Percentiles rank a stretch among this genome's conserved stretches.
Evolutionary conservation across 2,797 vertebrate species (phyloP).

Genomic region (Phaenicophaeus curvirostris): DNA sequence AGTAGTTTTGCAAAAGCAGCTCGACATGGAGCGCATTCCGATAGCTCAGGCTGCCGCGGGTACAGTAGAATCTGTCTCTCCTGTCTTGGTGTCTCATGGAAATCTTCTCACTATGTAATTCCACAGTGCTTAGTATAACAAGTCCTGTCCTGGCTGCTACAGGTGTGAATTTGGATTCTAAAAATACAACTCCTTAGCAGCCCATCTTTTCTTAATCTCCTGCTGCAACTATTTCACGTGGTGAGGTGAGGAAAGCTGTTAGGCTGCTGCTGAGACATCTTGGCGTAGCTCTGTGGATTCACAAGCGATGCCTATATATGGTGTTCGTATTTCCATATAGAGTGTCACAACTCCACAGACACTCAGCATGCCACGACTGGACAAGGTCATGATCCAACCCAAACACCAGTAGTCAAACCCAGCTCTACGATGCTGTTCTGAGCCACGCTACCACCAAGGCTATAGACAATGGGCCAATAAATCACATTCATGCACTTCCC

Average conservation of each 20-base stretch:
- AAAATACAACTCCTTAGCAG: conserved; percentile 3
- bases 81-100: neutral
- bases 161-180: neutral
- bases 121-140: neutral
- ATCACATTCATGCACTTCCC: neutral
- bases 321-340: neutral
- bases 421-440: neutral
- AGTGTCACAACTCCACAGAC: neutral
- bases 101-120: neutral
- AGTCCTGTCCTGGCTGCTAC: neutral
- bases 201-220: neutral
- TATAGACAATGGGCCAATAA: neutral
- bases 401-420: neutral
- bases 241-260: neutral
- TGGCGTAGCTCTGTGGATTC: neutral
- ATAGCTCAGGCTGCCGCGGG: neutral
- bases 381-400: neutral
- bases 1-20: neutral
- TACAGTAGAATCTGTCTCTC: neutral
- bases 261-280: neutral
- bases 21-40: neutral
- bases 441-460: neutral
- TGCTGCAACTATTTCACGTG: neutral
- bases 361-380: neutral
- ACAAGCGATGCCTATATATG: neutral